A percentile compares a stretch with the other conserved stretches of the same genome.
Conservation (phyloP, 2,797 vertebrate species). For the Xyrichtys novacula region DNA sequence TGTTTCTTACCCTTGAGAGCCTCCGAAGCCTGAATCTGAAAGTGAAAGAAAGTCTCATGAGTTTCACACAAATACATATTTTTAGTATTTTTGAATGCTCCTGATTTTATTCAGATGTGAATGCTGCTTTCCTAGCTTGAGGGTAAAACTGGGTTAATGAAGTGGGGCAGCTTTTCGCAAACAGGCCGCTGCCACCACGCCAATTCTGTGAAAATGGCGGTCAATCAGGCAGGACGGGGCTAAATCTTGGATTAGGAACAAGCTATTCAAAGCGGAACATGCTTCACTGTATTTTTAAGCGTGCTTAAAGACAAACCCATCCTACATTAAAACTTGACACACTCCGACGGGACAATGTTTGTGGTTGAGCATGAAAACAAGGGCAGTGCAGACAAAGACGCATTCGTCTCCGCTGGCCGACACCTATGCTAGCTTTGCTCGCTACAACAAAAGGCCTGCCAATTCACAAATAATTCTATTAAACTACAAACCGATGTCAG, state of each 20-base stretch:
- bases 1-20: conserved; percentile 81
- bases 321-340: too few relatives aligned
- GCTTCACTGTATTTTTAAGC: fast-evolving
- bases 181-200: conserved; percentile 56
- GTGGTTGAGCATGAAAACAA: not conserved
- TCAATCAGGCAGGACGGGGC: conserved; percentile 41
- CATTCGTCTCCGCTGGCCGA: not conserved
- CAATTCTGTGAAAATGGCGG: conserved; percentile 75
- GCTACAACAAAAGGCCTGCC: not conserved
- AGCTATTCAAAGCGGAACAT: fast-evolving
- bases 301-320: too few relatives aligned
- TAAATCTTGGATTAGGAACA: conserved; percentile 39
- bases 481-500: fast-evolving
- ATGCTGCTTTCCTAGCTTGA: fast-evolving
- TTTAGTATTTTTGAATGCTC: not conserved
- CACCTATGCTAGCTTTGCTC: not conserved
- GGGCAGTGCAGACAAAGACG: conserved; percentile 69
- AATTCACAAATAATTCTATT: fast-evolving
- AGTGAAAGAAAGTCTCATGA: not conserved
- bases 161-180: conserved; percentile 17
- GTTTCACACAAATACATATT: too few relatives aligned
- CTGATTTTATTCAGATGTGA: not conserved
- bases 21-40: conserved; percentile 87
- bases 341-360: fast-evolving
- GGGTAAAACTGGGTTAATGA: not conserved